A percentile compares a stretch with the other conserved stretches of the same genome.
phyloP scores from a whole-genome alignment of 2,888 invertebrate genomes.

The Autographa gamma region DNA sequence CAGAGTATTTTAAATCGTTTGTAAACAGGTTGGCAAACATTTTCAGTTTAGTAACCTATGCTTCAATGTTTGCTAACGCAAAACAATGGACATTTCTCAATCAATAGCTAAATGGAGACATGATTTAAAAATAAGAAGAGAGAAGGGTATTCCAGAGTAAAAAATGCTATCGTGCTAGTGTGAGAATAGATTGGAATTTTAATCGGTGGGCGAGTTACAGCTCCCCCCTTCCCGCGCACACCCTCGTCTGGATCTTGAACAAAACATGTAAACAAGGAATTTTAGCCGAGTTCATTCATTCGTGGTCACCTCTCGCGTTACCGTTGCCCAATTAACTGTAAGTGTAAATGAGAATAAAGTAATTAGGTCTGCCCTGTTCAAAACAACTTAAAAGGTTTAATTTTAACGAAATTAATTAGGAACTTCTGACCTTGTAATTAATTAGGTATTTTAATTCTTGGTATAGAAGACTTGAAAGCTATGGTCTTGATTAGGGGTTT shows the following conservation, averaged over 20 bases:
- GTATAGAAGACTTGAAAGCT: background rate
- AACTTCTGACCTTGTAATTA: constrained; percentile 1
- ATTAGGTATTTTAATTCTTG: background rate
- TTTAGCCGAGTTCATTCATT: background rate
- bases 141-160: background rate
- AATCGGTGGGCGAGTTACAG: constrained; percentile 34
- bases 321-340: background rate
- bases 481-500: background rate
- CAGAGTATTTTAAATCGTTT: constrained; percentile 27
- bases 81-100: background rate
- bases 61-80: background rate
- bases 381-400: constrained; percentile 1
- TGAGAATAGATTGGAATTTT: constrained; percentile 33
- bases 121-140: background rate
- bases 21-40: background rate
- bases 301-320: constrained; percentile 1
- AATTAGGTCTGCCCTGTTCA: background rate
- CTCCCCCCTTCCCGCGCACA: background rate
- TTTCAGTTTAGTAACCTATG: background rate
- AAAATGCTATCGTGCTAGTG: constrained; percentile 3
- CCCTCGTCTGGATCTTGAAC: background rate
- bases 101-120: background rate
- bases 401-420: constrained; percentile 6
- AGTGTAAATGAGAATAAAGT: background rate
- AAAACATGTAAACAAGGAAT: constrained; percentile 8